Evolutionary conservation across 2,113 vertebrate genomes (phyloP).

Genomic region (Brachypteracias leptosomus): DNA sequence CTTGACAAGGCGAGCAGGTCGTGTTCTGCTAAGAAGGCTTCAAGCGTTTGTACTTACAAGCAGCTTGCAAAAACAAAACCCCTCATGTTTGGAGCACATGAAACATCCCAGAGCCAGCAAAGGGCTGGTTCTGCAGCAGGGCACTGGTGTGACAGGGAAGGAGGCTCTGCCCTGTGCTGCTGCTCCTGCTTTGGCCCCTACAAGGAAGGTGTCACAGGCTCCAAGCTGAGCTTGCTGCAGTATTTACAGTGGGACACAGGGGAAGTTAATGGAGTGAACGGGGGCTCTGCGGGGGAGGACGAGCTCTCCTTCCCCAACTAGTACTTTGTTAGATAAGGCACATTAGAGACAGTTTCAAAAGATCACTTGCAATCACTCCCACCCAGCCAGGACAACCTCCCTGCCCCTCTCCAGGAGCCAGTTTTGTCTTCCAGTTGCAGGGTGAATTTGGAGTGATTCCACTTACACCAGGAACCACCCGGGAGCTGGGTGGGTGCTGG

Average conservation of each 20-base stretch:
- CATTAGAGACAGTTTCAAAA: constrained; percentile 33
- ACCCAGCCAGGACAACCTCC: background rate
- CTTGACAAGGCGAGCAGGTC: background rate
- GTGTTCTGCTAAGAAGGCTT: background rate
- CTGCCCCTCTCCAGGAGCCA: background rate
- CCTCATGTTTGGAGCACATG: background rate
- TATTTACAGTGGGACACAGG: background rate
- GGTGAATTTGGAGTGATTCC: background rate
- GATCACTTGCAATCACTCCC: constrained; percentile 37
- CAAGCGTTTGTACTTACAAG: background rate
- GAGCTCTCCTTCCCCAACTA: background rate
- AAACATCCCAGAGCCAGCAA: background rate
- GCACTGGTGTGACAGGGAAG: background rate
- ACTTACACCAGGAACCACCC: background rate
- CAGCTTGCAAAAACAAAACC: background rate
- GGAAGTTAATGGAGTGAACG: background rate
- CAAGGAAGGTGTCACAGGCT: background rate
- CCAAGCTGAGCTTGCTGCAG: background rate
- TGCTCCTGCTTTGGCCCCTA: constrained; percentile 28
- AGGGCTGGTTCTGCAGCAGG: background rate
- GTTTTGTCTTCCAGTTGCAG: background rate
- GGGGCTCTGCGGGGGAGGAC: background rate
- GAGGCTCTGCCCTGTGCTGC: background rate
- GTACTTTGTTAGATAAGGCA: constrained; percentile 55
- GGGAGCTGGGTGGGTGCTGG: background rate